Evolutionary conservation across 2,113 vertebrate genomes (phyloP).

Genomic region (rabbit (Oryctolagus cuniculus)): mOryCun1.1 NC_091443.1:32835501-32836000

Average conservation of each 20-base stretch:
- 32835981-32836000: not conserved
- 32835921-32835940: not conserved
- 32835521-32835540: too few relatives aligned
- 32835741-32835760: not conserved
- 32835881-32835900: not conserved
- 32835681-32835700: not conserved
- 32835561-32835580: not conserved
- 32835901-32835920: not conserved
- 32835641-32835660: not conserved
- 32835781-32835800: not conserved
- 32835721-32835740: not conserved
- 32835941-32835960: conserved; percentile 14
- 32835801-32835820: not conserved
- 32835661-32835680: not conserved
- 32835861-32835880: not conserved
- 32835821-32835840: not conserved
- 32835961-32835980: not conserved
- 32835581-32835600: not conserved
- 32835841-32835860: not conserved
- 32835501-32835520: too few relatives aligned
- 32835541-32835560: not conserved
- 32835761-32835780: not conserved
- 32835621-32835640: not conserved
- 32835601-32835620: not conserved
- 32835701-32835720: not conserved